Base-by-base conservation (phyloP, 1,140 invertebrate genomes). In the Holcopasites calliopsidis region DNA sequence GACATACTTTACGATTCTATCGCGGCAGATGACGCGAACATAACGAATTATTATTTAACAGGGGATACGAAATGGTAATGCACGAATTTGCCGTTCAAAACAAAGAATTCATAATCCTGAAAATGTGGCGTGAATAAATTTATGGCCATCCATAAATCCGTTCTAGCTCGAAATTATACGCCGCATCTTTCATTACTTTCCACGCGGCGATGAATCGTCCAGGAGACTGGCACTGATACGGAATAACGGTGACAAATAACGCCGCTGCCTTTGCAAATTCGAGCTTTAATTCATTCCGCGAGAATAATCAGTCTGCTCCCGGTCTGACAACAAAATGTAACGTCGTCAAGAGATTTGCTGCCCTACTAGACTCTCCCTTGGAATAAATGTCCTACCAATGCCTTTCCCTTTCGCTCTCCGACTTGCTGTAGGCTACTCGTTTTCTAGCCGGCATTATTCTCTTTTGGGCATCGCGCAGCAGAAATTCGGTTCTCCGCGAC, bases 101-200 rank as follows among this genome's bases (percentile, higher is more conserved):
- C 60, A 79, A 68, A 73, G 79, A 82, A 82, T 81, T 81, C 74
- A 77, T 77, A 80, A 69, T 57, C 54, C 70, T 54, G 77, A 52
- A 79, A 79, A 79, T 74, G 77, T 35, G 35, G 40, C 73, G 74
- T 49, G 73, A 42, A 68, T 55, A 62, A 77, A 82, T 82, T 82
- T 82, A 82, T 49, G 79, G 4, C 49, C 31, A 33, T 13, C 38
- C 73, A 71, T 82, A 81, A 82, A 82, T 82, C 79, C 65, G 71
- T 61, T 72, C 77, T 81, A 65, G 71, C 80, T 76, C 60, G 64
- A 75, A 82, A 82, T 82, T 82, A 82, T 80, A 79, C 79, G 18
- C 65, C 60, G 44, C 69, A 71, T 76, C 79, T 76, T 79, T 82
- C 78, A 47, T 82, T 76, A 76, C 72, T 60, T 49, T 47, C 62